Percentiles rank a stretch among this genome's conserved stretches.
Conservation (phyloP, 2,888 invertebrate species). For the Drosophila peninsularis region DNA sequence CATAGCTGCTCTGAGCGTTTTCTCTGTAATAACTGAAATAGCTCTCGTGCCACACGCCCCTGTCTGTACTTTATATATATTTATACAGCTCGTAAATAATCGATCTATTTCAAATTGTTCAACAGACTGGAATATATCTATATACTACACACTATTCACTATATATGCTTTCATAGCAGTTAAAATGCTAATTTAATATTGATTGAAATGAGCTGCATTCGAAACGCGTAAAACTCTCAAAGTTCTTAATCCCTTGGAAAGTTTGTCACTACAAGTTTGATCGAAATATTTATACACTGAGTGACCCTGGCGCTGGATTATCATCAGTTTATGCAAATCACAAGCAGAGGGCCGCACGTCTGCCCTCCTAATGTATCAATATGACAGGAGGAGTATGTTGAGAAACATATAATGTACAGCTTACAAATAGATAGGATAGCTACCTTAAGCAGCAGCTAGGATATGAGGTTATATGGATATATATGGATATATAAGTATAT, state of each 20-base stretch:
- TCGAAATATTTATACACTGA: background rate
- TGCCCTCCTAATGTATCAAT: background rate
- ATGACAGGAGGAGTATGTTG: background rate
- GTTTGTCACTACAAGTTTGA: background rate
- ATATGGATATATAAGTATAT: no score
- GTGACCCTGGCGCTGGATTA: conserved; percentile 1
- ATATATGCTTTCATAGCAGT: background rate
- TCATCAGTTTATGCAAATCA: background rate
- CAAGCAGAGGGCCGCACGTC: background rate
- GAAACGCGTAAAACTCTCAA: background rate
- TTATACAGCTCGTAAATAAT: background rate
- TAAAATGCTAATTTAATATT: background rate
- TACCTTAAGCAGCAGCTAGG: no score
- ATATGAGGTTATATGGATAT: no score
- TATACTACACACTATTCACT: background rate
- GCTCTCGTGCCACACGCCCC: background rate
- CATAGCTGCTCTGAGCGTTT: background rate
- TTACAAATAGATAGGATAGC: background rate
- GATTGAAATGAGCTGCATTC: background rate
- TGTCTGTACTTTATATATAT: background rate
- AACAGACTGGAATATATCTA: background rate
- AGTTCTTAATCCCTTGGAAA: conserved; percentile 1
- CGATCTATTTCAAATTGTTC: background rate
- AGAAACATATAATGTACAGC: background rate
- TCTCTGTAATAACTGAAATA: conserved; percentile 5